phyloP scores from a whole-genome alignment of 1,140 invertebrate species.

The Caenorhabditis brenneri region DNA sequence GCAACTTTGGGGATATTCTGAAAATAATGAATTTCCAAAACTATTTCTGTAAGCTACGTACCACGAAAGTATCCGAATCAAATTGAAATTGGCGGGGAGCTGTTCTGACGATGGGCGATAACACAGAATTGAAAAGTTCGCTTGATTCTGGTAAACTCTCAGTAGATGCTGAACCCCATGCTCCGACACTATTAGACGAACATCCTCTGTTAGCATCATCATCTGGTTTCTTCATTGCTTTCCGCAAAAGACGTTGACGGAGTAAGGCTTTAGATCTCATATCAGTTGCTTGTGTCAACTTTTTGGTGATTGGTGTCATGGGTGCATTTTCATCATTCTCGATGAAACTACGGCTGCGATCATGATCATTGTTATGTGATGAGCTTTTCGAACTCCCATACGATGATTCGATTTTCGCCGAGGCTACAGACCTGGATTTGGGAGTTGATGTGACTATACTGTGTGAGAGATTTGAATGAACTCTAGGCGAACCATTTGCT shows the following conservation, averaged over 20 bases:
- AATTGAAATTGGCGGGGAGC: background rate
- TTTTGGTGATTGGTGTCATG: background rate
- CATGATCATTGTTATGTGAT: background rate
- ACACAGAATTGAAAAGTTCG: background rate
- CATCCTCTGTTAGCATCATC: background rate
- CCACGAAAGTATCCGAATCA: background rate
- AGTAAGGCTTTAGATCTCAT: background rate
- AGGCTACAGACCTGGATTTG: background rate
- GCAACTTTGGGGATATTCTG: background rate
- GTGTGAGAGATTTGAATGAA: background rate
- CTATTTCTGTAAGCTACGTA: background rate
- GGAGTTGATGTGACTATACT: background rate
- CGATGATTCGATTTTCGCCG: background rate
- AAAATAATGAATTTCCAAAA: background rate
- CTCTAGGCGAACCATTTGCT: background rate
- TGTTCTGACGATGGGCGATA: background rate
- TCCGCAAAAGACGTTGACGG: slow-evolving; percentile 1
- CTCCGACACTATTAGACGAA: background rate
- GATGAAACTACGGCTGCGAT: background rate
- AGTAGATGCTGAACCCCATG: background rate
- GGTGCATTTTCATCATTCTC: background rate
- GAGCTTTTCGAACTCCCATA: background rate
- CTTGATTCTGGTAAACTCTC: background rate
- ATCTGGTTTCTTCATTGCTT: background rate
- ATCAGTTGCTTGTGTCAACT: background rate